A percentile compares a stretch with the other conserved stretches of the same genome.
Conservation (phyloP, 2,113 vertebrate species). For the Aphelocoma coerulescens region DNA sequence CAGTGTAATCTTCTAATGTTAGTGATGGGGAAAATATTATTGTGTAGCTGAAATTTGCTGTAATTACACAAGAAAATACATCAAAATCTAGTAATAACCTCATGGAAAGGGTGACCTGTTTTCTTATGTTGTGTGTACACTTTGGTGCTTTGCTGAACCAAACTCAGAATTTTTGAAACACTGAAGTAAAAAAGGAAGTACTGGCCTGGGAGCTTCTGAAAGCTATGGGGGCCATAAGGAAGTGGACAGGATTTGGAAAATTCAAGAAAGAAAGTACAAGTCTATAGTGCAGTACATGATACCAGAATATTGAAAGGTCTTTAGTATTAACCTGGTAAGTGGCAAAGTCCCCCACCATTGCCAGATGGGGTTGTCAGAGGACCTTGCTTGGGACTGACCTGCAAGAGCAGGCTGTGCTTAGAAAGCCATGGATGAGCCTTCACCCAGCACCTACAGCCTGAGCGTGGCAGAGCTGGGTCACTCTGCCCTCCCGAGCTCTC, state of each 20-base stretch:
- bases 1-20: neutral
- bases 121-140: neutral
- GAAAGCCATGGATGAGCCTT: neutral
- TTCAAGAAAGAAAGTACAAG: neutral
- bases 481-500: neutral
- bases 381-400: neutral
- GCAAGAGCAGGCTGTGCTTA: neutral
- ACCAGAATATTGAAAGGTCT: neutral
- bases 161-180: neutral
- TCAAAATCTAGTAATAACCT: neutral
- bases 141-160: neutral
- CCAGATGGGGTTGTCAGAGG: neutral
- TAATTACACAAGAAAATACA: neutral
- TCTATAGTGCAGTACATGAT: neutral
- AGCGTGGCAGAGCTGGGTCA: neutral
- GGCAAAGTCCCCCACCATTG: neutral
- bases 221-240: neutral
- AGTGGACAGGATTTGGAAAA: neutral
- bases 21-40: neutral
- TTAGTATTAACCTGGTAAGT: neutral
- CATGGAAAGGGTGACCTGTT: neutral
- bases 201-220: neutral
- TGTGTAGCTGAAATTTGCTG: neutral
- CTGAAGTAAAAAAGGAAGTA: neutral
- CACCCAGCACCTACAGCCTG: fast-evolving